Percentiles rank a stretch among this genome's conserved stretches.
Conservation (phyloP, 2,888 invertebrate genomes). For the Psococerastis gibbosa region DNA sequence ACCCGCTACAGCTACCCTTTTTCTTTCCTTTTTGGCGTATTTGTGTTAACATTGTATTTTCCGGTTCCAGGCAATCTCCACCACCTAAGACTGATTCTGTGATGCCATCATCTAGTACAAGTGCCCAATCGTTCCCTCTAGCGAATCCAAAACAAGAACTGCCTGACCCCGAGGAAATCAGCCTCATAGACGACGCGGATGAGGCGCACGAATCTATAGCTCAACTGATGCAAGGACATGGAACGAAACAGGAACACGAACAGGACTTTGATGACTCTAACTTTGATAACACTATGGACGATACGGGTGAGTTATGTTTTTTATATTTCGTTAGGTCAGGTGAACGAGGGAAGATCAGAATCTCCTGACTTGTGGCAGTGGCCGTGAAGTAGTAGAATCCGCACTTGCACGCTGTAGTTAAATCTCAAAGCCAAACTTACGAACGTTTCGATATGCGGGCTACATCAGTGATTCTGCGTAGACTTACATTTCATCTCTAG, state of each 20-base stretch:
- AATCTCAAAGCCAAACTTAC: too few species aligned
- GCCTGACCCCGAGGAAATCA: slow-evolving; percentile 9
- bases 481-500: too few species aligned
- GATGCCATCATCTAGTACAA: slow-evolving; percentile 9
- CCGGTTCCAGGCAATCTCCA: slow-evolving; percentile 1
- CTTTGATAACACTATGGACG: slow-evolving; percentile 7
- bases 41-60: not conserved
- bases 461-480: too few species aligned
- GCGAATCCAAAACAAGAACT: slow-evolving; percentile 10
- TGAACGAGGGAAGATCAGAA: too few species aligned
- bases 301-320: slow-evolving; percentile 6
- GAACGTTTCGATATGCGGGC: too few species aligned
- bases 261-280: slow-evolving; percentile 8
- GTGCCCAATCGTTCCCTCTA: slow-evolving; percentile 9
- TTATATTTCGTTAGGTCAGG: too few species aligned
- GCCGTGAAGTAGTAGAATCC: too few species aligned
- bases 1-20: too few species aligned
- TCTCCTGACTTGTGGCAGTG: too few species aligned
- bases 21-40: too few species aligned
- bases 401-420: too few species aligned
- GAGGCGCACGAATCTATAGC: slow-evolving; percentile 3
- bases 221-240: slow-evolving; percentile 7
- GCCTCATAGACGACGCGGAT: slow-evolving; percentile 8
- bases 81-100: slow-evolving; percentile 10
- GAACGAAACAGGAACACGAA: slow-evolving; percentile 11